Evolutionary conservation across 37 sponge, comb jelly and placozoan species (phyloP), one percentile per base, ranked within the genome.

Genomic region (Petrosia ficiformis): DNA sequence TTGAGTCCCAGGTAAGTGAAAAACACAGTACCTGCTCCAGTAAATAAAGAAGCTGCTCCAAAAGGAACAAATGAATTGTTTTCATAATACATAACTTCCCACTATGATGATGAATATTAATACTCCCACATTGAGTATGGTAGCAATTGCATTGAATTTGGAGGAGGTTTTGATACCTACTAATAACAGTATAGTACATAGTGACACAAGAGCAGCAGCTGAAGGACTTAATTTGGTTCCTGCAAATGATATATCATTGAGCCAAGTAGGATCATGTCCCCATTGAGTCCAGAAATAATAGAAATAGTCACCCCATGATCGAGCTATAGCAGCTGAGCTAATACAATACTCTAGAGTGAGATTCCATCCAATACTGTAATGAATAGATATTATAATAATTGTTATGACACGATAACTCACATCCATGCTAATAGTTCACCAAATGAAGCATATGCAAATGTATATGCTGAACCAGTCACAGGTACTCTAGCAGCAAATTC

Each of bases 41-140:
- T 56, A 72, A 72, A 72, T 22, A 72, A 6, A 6, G 72, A 42
- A 42, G 72, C 72, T 44, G 72, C 72, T 41, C 72, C 72, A 72
- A 44, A 52, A 2, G 57, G 57, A 33, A 74, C 60, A 57, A 43
- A 52, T 33, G 72, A n/a, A 29, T 68, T 33, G 39, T 68, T 33
- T 8, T 28, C 39, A 28, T 28, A 16, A 6, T 39, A 37, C 4
- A 39, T 37, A 36, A 19, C 30, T 40, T 35, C 69, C 69, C 35
- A 68, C 69, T 35, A 5, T 40, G 8, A 31, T 33, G 22, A 68
- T 36, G 42, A 68, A 68, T 14, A 22, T 40, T 29, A 68, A 31
- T 35, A 68, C 39, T 6, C 33, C 33, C 4, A 68, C 24, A 68
- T 68, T 68, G 69, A 68, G 39, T 37, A 61, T 61, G 26, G 63